Base-by-base conservation (phyloP, 2,888 invertebrate genomes). In the Andrena minutula region DNA sequence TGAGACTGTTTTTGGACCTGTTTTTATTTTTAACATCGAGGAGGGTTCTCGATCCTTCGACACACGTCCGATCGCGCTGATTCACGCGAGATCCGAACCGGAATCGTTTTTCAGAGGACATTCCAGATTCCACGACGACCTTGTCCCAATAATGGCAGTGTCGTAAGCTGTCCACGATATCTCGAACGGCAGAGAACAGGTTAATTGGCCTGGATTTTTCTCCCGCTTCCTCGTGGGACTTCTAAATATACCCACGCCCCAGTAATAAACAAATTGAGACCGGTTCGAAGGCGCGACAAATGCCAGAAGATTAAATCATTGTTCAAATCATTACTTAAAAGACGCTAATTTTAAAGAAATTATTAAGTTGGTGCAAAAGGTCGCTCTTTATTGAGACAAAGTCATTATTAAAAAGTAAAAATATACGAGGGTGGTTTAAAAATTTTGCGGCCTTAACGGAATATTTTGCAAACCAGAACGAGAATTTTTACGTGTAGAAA, bases 91-190 rank as follows among this genome's bases (percentile, higher is more conserved):
- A 68, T 72, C 69, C 53, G n/a, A 66, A 70, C 60, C 58, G 69
- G 72, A 75, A 79, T 76, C 41, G 73, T 82, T 86, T 84, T 77
- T 86, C 77, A 75, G 58, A 64, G 65, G 78, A 64, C 74, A 83
- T 76, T 83, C 72, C 70, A 78, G 78, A 65, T 68, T 77, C 70
- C 68, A 65, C 70, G 69, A 30, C 61, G 74, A 83, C 82, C 87
- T 88, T 86, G 84, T 81, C 74, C 64, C 74, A 58, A 23, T 73
- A 83, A 83, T 56, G 63, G 69, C 20, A 41, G 56, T 69, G 74
- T 81, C 61, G 80, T 63, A 75, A 83, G 65, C 49, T 8, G 4
- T n/a, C 51, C 51, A 65, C 20, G 60, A 71, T 70, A 76, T 64
- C 26, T 35, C 64, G 16, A 56, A 28, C 41, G 60, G 35, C 69